These are phyloP conservation scores for Drosophila ohnishii DNA, from an alignment of 1,140 invertebrate species.

Conservation along the genomic window DNA sequence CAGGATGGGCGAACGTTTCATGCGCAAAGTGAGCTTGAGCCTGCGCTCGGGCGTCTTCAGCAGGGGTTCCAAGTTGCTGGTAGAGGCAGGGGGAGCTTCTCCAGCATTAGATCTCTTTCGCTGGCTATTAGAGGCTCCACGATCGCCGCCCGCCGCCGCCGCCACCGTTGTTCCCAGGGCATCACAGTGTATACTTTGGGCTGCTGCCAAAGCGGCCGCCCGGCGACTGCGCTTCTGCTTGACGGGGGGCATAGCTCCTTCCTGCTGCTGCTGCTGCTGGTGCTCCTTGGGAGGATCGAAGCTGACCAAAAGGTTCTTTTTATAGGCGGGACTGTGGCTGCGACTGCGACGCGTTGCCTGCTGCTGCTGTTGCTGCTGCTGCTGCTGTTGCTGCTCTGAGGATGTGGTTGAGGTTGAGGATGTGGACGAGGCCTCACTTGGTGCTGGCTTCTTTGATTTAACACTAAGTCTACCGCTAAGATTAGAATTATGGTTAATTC, in stretches of 20 bases:
- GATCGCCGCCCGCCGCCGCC: neutral
- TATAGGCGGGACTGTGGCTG: conserved; percentile 67
- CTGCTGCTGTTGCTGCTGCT: conserved; percentile 47
- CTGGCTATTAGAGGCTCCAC: conserved; percentile 8
- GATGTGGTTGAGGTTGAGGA: conserved; percentile 31
- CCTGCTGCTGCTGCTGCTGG: conserved; percentile 14
- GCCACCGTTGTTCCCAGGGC: conserved; percentile 28
- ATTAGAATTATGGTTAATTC: conserved; percentile 68
- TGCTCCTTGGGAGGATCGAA: conserved; percentile 52
- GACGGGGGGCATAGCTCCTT: conserved; percentile 3
- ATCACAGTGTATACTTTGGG: conserved; percentile 69
- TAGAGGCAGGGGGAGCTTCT: neutral
- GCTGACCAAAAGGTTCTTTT: conserved; percentile 77
- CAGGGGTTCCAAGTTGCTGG: conserved; percentile 62
- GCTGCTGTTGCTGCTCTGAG: conserved; percentile 47
- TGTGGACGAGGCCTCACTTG: conserved; percentile 50
- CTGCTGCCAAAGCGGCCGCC: conserved; percentile 60
- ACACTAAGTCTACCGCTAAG: conserved; percentile 73
- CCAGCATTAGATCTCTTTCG: conserved; percentile 10
- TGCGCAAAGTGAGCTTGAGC: conserved; percentile 91
- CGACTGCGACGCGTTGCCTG: conserved; percentile 55
- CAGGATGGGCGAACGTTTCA: conserved; percentile 90
- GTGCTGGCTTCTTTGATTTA: conserved; percentile 61
- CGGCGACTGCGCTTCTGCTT: conserved; percentile 68
- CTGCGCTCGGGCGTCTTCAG: conserved; percentile 85